phyloP scores from a whole-genome alignment of 2,797 vertebrate species.

The Coilia nasus region DNA sequence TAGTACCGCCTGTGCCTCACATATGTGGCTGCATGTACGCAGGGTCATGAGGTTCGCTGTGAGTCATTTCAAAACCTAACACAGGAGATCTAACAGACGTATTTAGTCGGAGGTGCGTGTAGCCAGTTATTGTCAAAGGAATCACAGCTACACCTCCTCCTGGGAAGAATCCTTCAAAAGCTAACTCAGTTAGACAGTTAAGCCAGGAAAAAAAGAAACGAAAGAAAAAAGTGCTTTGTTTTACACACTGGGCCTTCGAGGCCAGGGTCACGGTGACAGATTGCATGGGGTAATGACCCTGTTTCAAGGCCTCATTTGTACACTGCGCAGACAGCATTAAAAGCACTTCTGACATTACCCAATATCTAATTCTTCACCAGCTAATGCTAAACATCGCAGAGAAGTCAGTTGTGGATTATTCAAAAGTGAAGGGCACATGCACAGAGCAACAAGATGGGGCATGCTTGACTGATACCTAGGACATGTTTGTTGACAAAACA shows the following conservation, averaged over 20 bases:
- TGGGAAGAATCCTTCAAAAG: background rate
- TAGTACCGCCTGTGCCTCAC: background rate
- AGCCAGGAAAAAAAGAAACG: background rate
- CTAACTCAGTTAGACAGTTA: slow-evolving; percentile 16
- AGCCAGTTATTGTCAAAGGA: background rate
- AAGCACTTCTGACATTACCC: background rate
- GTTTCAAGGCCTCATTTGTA: background rate
- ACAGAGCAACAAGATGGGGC: background rate
- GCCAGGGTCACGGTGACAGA: background rate
- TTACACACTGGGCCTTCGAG: background rate
- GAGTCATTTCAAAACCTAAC: background rate
- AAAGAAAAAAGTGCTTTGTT: background rate
- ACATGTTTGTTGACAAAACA: slow-evolving; percentile 33
- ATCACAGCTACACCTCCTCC: background rate
- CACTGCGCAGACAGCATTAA: background rate
- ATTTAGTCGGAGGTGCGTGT: background rate
- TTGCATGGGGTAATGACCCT: background rate
- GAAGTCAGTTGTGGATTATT: background rate
- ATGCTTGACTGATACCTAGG: background rate
- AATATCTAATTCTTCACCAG: background rate
- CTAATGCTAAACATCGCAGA: background rate
- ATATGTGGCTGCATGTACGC: background rate
- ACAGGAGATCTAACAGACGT: background rate
- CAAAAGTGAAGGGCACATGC: background rate
- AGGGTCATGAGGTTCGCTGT: background rate